A percentile compares a stretch with the other conserved stretches of the same genome.
Evolutionary conservation across 2,797 vertebrate species (phyloP).

Genomic region (Staurois parvus): DNA sequence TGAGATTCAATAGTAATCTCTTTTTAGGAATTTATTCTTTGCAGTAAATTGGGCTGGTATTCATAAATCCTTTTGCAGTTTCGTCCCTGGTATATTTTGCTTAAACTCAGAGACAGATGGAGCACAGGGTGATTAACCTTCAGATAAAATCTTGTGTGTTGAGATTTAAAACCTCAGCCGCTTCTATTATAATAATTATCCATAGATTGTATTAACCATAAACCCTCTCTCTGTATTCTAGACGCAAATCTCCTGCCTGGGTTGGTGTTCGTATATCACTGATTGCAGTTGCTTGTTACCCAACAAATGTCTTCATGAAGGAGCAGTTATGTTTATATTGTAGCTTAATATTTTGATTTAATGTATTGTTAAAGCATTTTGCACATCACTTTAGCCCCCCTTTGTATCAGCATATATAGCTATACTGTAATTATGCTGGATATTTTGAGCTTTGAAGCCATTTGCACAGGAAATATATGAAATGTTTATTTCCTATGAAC

Average conservation of each 20-base stretch:
- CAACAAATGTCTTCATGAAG: constrained; percentile 14
- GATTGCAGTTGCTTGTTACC: neutral
- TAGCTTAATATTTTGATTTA: neutral
- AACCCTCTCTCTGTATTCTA: constrained; percentile 9
- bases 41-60: constrained; percentile 43
- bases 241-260: constrained; percentile 20
- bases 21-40: constrained; percentile 48
- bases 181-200: constrained; percentile 46
- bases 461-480: constrained; percentile 1
- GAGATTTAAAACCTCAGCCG: constrained; percentile 50
- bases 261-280: neutral
- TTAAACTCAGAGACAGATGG: constrained; percentile 52
- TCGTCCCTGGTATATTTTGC: constrained; percentile 49
- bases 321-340: neutral
- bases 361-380: constrained; percentile 11
- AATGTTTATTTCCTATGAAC: neutral
- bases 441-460: neutral
- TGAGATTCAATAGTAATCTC: constrained; percentile 48
- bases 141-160: constrained; percentile 54
- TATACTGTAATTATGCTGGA: neutral
- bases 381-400: neutral
- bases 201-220: constrained; percentile 45
- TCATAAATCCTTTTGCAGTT: constrained; percentile 52
- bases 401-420: neutral
- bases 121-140: constrained; percentile 55